Conservation (phyloP, 2,888 invertebrate genomes). For the Gortyna flavago region DNA sequence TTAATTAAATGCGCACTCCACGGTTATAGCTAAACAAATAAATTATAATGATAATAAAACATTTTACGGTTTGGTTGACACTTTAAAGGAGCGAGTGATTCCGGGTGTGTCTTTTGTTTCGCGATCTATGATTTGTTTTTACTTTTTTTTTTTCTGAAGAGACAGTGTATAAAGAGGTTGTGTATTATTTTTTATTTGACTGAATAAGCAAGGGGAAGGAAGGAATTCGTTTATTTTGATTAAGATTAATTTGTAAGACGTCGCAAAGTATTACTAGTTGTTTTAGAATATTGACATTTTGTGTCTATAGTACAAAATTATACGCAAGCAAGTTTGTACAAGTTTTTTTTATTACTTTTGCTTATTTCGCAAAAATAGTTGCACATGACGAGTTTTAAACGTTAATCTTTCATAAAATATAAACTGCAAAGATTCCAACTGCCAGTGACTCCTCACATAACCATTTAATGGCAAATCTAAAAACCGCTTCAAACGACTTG, state of each 20-base stretch:
- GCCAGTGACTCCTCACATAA: not conserved
- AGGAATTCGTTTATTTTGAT: constrained; percentile 26
- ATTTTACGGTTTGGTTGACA: constrained; percentile 78
- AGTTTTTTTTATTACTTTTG: too few species aligned
- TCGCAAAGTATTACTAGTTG: not conserved
- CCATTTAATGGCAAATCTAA: constrained; percentile 16
- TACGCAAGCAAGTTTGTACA: not conserved
- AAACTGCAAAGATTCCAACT: constrained; percentile 1
- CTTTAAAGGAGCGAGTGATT: constrained; percentile 62
- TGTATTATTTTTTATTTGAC: constrained; percentile 41
- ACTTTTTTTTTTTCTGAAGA: constrained; percentile 60
- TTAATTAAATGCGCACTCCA: constrained; percentile 82
- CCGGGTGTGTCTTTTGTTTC: constrained; percentile 62
- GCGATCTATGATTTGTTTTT: constrained; percentile 61
- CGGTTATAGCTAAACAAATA: constrained; percentile 78
- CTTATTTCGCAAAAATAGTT: not conserved
- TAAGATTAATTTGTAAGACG: not conserved
- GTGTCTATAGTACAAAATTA: not conserved
- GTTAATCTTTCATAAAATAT: not conserved
- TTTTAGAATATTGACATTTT: not conserved
- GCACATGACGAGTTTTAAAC: not conserved
- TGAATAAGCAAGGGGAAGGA: constrained; percentile 22
- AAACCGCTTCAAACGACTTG: constrained; percentile 41
- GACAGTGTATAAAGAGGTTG: constrained; percentile 49
- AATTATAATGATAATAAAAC: constrained; percentile 84